phyloP scores from a whole-genome alignment of 2,888 invertebrate species.

The Caenorhabditis zanzibari region DNA sequence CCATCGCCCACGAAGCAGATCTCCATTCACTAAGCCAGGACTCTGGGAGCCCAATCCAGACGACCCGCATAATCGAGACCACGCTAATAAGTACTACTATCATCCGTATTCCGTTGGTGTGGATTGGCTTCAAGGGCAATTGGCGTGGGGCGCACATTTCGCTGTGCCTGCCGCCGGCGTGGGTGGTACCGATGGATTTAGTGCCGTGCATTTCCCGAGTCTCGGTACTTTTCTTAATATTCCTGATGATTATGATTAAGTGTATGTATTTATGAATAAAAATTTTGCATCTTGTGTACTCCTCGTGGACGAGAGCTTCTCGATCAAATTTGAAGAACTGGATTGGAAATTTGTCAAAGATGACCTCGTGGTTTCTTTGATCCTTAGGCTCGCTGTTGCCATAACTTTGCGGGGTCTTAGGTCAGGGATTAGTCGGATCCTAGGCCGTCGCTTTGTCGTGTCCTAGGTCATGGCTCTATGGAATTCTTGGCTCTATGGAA shows the following conservation, averaged over 20 bases:
- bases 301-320: too few relatives aligned
- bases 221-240: slow-evolving; percentile 80
- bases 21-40: slow-evolving; percentile 80
- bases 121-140: slow-evolving; percentile 80
- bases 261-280: neutral
- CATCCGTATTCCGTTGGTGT: slow-evolving; percentile 74
- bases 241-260: slow-evolving; percentile 80
- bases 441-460: too few relatives aligned
- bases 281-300: neutral
- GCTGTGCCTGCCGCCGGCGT: slow-evolving; percentile 80
- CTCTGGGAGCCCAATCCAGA: slow-evolving; percentile 81
- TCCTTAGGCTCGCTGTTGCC: too few relatives aligned
- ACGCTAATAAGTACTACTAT: slow-evolving; percentile 80
- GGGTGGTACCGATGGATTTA: slow-evolving; percentile 80
- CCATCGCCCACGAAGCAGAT: slow-evolving; percentile 76
- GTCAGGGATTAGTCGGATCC: too few relatives aligned
- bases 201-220: slow-evolving; percentile 78
- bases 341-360: too few relatives aligned
- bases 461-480: too few relatives aligned
- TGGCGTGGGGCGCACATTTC: slow-evolving; percentile 78
- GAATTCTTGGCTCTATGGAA: too few relatives aligned
- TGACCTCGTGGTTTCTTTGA: too few relatives aligned
- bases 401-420: too few relatives aligned
- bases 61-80: slow-evolving; percentile 80
- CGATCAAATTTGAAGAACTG: too few relatives aligned